A percentile compares a stretch with the other conserved stretches of the same genome.
Conservation (phyloP, 2,113 vertebrate species). For the Rhineura floridana region DNA sequence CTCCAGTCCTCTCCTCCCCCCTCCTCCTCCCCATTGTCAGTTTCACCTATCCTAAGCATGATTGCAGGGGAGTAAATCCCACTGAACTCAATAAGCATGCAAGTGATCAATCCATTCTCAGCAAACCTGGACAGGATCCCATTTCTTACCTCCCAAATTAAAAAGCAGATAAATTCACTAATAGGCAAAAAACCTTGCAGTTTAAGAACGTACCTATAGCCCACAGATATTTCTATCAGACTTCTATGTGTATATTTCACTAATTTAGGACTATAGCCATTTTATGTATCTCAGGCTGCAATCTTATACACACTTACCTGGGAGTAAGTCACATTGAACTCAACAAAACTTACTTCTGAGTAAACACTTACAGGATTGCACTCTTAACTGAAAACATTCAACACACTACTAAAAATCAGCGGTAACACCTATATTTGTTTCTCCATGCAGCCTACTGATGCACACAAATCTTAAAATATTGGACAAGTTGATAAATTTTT, state of each 20-base stretch:
- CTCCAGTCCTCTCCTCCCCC: too few relatives aligned
- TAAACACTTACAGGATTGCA: background rate
- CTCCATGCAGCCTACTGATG: background rate
- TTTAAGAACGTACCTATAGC: too few relatives aligned
- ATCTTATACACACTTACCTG: background rate
- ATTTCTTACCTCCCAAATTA: too few relatives aligned
- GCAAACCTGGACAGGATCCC: too few relatives aligned
- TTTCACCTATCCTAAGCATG: too few relatives aligned
- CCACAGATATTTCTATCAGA: too few relatives aligned
- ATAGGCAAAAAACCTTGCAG: too few relatives aligned
- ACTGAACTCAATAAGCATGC: too few relatives aligned
- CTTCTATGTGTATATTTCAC: background rate
- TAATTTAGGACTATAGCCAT: background rate
- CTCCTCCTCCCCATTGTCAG: too few relatives aligned
- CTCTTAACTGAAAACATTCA: background rate
- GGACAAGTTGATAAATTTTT: background rate
- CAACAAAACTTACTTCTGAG: background rate
- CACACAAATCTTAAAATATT: background rate
- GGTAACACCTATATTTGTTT: background rate
- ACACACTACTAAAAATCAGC: background rate
- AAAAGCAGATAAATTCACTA: too few relatives aligned
- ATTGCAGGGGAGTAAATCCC: too few relatives aligned
- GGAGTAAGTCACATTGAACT: background rate
- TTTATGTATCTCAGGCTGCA: background rate
- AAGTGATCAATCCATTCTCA: too few relatives aligned